Conservation (phyloP, 1,140 invertebrate species). For the Himalopsyche phryganea region DNA sequence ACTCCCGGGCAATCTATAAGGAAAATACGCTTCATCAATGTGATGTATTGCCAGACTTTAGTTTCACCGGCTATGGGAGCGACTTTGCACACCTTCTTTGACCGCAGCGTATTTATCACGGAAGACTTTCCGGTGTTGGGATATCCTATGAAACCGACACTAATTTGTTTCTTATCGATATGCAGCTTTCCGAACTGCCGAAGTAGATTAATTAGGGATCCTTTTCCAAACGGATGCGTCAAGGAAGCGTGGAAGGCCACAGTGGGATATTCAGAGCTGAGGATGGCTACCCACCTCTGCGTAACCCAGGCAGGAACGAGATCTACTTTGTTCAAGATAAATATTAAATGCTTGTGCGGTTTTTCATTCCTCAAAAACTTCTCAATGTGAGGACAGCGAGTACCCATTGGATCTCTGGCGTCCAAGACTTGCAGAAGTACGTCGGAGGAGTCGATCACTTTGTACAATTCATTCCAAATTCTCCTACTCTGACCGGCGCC, state of each 20-base stretch:
- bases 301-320: constrained; percentile 97
- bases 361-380: constrained; percentile 87
- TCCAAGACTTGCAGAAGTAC: constrained; percentile 92
- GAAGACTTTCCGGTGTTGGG: constrained; percentile 99
- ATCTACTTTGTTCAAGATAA: constrained; percentile 94
- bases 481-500: constrained; percentile 91
- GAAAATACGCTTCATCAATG: constrained; percentile 95
- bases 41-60: constrained; percentile 99
- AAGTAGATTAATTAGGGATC: constrained; percentile 92
- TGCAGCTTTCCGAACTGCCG: constrained; percentile 96
- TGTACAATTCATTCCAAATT: constrained; percentile 99
- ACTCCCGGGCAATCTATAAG: constrained; percentile 99
- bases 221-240: constrained; percentile 98
- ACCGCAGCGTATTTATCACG: constrained; percentile 92
- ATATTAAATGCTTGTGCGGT: constrained; percentile 91
- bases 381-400: constrained; percentile 89
- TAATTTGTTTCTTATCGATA: constrained; percentile 95
- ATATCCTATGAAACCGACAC: constrained; percentile 98
- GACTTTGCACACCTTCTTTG: constrained; percentile 96
- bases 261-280: constrained; percentile 94
- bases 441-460: constrained; percentile 99
- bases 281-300: constrained; percentile 88
- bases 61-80: constrained; percentile 99
- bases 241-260: constrained; percentile 97
- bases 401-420: constrained; percentile 93